Base-by-base conservation (phyloP, 2,113 vertebrate genomes). In the Corvus cornix region DNA sequence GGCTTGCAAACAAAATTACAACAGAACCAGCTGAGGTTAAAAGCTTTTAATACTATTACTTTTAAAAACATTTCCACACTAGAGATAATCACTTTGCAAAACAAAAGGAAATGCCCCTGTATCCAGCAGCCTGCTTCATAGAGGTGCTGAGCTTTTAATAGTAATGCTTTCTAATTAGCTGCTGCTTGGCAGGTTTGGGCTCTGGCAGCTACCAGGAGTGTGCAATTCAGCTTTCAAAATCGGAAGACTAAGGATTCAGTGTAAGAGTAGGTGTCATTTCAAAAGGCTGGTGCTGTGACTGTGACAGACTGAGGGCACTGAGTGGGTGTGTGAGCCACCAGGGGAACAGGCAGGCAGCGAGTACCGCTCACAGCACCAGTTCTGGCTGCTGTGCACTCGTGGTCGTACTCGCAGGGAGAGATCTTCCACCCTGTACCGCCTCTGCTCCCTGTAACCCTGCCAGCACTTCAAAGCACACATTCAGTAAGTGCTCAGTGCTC, bases 331-430 rank as follows among this genome's bases (percentile, higher is more conserved):
- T 2, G 3, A 94, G 67, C 48, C 70, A 46, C 55, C 0, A 0
- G 33, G 39, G 46, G 28, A 52, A 56, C 2, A 8, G 10, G 49
- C 13, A 7, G 51, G 82, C 9, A 63, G 87, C 0, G 2, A 49
- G 63, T 6, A 7, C 51, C 0, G 1, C 30, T 37, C 67, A 68
- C 64, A 77, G 72, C 55, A 51, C 9, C 72, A 3, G 28, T 1
- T 26, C 64, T 56, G 74, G n/a, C 80, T 76, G 70, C 53, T 0
- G 0, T 0, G 16, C 24, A 5, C 16, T 9, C 0, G 0, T 3
- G 24, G 26, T 22, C 3, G 0, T 26, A 10, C 31, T n/a, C 66
- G 8, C 12, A 31, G 27, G 31, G 4, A 70, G 27, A 73, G 10
- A 52, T 48, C 49, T 64, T 55, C 63, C 35, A 86, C 12, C 13